Base-by-base conservation (phyloP, 1,140 invertebrate genomes). In the Pteromalus puparum region DNA sequence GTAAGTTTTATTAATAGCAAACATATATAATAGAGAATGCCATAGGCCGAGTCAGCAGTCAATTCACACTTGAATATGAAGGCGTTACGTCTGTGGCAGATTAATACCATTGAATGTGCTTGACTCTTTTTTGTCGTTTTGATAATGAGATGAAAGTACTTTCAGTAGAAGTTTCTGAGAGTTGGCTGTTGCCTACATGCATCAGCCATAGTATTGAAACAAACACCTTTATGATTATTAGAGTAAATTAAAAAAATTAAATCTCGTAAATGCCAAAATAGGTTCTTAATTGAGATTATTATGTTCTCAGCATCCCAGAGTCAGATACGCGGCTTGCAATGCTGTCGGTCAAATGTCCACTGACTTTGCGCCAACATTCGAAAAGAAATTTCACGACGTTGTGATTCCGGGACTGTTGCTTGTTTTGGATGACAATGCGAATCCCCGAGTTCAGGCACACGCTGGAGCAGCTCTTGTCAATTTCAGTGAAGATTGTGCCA, bases 301-400 rank as follows among this genome's bases (percentile, higher is more conserved):
- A 70, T 86, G 53, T 88, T 93, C 92, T 24, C 87, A 97, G 95
- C 98, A 99, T 94, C 98, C 98, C 18, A 94, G 98, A 86, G 98
- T 99, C 0, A 94, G 98, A 70, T 99, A 99, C 90, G 99, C 99
- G 38, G 98, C 98, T 73, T 99, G 99, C 91, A 99, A 99, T 94
- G 98, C 98, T n/a, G 95, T 99, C 65, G 99, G 99, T 21, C 99
- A 99, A 94, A 99, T 99, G 97, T 98, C 98, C 1, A 98, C 98
- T 18, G 99, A 99, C 93, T 99, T 99, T 94, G 98, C 98, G 7
- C 98, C 98, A 6, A 94, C 94, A 12, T 99, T 99, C 89, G 98
- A 99, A 92, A 99, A 99, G 93, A 99, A 99, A 93, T 99, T 99
- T 92, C 99, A 99, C 90, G 96, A 96, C 81, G 97, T 97, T 93